Conservation (phyloP, 2,797 vertebrate genomes). For the Parotocinclus haroldoi region DNA sequence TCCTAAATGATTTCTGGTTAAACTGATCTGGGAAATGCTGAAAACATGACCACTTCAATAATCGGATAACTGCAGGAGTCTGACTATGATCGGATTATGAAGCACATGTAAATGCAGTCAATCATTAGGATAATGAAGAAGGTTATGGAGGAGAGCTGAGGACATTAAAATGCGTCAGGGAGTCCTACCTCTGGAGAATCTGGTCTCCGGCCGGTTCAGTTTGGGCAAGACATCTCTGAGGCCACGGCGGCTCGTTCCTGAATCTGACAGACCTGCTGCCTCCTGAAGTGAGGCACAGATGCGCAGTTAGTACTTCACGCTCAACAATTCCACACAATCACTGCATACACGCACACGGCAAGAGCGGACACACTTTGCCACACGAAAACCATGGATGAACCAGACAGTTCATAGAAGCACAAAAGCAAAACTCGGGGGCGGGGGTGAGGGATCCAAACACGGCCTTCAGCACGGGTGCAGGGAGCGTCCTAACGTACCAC, state of each 20-base stretch:
- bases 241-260: conserved; percentile 51
- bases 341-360: conserved; percentile 3
- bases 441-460: too few species aligned
- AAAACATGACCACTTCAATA: too few species aligned
- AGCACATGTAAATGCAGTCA: too few species aligned
- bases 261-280: conserved; percentile 55
- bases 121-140: too few species aligned
- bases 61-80: too few species aligned
- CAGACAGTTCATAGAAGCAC: conserved; percentile 8
- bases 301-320: conserved; percentile 10
- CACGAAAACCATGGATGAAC: too few species aligned
- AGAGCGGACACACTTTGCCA: too few species aligned
- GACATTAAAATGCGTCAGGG: background rate
- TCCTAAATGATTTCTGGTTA: too few species aligned
- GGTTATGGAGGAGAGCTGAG: too few species aligned
- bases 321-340: background rate
- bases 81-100: too few species aligned
- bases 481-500: conserved; percentile 1
- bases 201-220: conserved; percentile 48
- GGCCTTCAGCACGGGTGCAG: conserved; percentile 1
- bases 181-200: conserved; percentile 64
- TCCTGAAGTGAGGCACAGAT: conserved; percentile 44
- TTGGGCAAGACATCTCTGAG: conserved; percentile 55
- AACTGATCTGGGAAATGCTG: too few species aligned
- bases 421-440: conserved; percentile 28